Evolutionary conservation across 2,797 vertebrate species (phyloP).

Genomic region (Crenichthys baileyi): DNA sequence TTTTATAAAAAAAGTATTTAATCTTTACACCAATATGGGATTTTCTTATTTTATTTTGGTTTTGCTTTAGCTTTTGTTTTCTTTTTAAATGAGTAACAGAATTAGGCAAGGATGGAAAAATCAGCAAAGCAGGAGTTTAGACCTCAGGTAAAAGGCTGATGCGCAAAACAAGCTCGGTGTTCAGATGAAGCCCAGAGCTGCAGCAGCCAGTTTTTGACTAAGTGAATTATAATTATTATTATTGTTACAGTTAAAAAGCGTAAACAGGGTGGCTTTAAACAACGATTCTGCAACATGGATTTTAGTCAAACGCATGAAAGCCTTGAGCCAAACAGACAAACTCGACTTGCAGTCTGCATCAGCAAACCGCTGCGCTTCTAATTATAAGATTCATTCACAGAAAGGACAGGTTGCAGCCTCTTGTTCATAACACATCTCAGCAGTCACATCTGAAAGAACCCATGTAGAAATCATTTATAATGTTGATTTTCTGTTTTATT

Average conservation of each 20-base stretch:
- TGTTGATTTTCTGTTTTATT: neutral
- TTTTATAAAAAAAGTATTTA: too few species aligned
- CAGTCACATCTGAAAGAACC: neutral
- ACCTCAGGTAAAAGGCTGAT: neutral
- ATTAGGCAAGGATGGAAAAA: neutral
- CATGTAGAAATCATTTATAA: neutral
- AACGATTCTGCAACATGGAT: neutral
- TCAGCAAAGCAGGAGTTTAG: neutral
- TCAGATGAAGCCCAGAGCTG: neutral
- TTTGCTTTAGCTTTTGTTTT: neutral
- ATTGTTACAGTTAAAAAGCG: neutral
- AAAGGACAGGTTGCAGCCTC: slow-evolving; percentile 30
- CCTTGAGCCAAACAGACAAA: neutral
- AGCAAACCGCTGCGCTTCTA: slow-evolving; percentile 12
- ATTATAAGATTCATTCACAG: slow-evolving; percentile 41
- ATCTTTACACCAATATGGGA: neutral
- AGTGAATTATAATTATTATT: neutral
- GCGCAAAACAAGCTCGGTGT: neutral
- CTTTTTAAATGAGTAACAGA: neutral
- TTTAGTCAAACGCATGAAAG: neutral
- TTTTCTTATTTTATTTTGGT: neutral
- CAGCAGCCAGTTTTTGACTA: neutral
- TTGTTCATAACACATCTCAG: slow-evolving; percentile 36
- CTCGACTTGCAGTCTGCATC: slow-evolving; percentile 6
- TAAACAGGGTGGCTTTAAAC: too few species aligned